phyloP scores from a whole-genome alignment of 1,140 invertebrate species.

The Pseudachorutes palmiensis region DNA sequence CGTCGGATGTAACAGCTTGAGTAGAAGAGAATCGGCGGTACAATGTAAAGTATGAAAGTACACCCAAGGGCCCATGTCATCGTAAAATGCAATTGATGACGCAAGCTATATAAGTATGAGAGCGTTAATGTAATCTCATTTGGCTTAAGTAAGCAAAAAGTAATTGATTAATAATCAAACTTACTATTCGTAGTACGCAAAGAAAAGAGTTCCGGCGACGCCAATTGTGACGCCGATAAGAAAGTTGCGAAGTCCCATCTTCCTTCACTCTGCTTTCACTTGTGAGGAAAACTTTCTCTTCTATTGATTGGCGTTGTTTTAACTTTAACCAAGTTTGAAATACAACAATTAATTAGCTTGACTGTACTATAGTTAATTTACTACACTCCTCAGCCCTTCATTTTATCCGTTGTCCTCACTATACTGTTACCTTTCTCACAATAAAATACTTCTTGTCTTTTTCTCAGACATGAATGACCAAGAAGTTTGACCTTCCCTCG shows the following conservation, averaged over 20 bases:
- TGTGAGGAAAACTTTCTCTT: neutral
- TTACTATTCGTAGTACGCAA: constrained; percentile 14
- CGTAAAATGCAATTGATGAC: neutral
- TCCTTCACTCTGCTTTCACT: neutral
- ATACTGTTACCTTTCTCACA: too few relatives aligned
- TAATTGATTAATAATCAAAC: neutral
- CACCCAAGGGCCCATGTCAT: constrained; percentile 3
- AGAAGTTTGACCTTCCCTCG: too few relatives aligned
- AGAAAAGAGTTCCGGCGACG: neutral
- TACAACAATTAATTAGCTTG: neutral
- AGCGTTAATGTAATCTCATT: neutral
- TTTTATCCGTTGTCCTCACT: too few relatives aligned
- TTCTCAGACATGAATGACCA: too few relatives aligned
- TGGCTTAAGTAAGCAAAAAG: neutral
- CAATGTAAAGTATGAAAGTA: constrained; percentile 1
- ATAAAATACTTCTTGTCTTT: too few relatives aligned
- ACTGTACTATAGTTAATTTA: too few relatives aligned
- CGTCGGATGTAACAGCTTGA: constrained; percentile 2
- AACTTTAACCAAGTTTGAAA: neutral
- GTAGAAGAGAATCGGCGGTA: constrained; percentile 3
- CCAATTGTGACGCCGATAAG: constrained; percentile 12
- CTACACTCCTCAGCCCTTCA: too few relatives aligned
- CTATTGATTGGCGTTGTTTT: too few relatives aligned
- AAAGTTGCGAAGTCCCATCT: constrained; percentile 10
- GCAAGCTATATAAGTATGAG: constrained; percentile 5